Base-by-base conservation (phyloP, 2,888 invertebrate species). In the Ennomos fuscantarius region DNA sequence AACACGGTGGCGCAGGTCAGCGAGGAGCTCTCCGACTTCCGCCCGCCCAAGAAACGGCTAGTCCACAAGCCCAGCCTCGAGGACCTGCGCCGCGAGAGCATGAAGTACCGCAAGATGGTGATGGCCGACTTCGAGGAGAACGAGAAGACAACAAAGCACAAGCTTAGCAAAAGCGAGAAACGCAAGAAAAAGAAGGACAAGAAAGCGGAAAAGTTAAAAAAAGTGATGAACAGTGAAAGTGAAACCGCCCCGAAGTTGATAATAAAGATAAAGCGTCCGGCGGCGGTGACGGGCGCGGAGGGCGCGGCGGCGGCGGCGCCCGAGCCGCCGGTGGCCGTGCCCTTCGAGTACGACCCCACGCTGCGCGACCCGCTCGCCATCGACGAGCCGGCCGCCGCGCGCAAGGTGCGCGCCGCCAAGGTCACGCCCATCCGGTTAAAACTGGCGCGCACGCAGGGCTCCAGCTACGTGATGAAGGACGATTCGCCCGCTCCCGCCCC, bases 1-100 rank as follows among this genome's bases (percentile, higher is more conserved):
- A 93, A 93, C 68, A 87, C 89, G 41, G 92, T 93, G 46, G 94
- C 93, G 63, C 93, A 93, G 62, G 85, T 90, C n/a, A 80, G 72
- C 33, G 91, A 90, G 24, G 93, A 82, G 84, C 88, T 78, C 84
- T 93, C 75, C 73, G 92, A 77, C 87, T 94, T 73, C 84, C 86
- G 96, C 64, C 97, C 97, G 46, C 97, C 97, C 1, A 97, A 97
- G 86, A 97, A 97, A 79, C 94, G 97, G 11, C 81, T 95, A 31
- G 55, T 73, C 24, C 92, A 94, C 57, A 94, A 93, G 62, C 96
- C 96, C 0, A 95, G 95, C 62, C 94, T 97, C 65, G 96, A 97
- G 82, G 97, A 97, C 75, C 85, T 97, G 46, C 95, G 95, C 63
- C 94, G 97, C 1, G 96, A 97, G 73, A 96, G 96, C 71, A 97